Evolutionary conservation across 2,113 vertebrate genomes (phyloP).

Genomic region (Channa argus): DNA sequence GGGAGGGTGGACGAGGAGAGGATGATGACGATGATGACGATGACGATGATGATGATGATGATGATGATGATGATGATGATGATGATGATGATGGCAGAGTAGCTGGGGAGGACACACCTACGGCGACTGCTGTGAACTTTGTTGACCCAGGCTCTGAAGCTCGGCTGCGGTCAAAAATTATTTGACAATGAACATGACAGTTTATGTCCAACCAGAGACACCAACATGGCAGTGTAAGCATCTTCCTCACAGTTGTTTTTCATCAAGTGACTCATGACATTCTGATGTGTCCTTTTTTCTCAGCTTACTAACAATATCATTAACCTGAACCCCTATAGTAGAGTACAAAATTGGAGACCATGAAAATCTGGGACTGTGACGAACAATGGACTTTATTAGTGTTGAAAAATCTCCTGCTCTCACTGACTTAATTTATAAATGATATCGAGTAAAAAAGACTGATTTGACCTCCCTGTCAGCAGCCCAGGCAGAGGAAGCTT

Average conservation of each 20-base stretch:
- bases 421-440: conserved; percentile 2
- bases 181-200: conserved; percentile 12
- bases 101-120: not conserved
- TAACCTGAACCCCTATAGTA: not conserved
- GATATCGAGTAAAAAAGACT: conserved; percentile 26
- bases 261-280: not conserved
- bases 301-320: not conserved
- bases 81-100: not conserved
- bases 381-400: conserved; percentile 9
- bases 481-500: conserved; percentile 2
- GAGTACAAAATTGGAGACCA: not conserved
- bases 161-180: not conserved
- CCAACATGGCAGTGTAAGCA: not conserved
- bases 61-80: no score
- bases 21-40: no score
- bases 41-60: not conserved
- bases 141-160: not conserved
- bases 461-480: conserved; percentile 19
- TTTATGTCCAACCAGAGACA: conserved; percentile 1
- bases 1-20: not conserved
- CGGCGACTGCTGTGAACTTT: not conserved
- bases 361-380: not conserved
- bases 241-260: conserved; percentile 4
- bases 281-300: not conserved
- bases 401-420: not conserved